Percentiles rank a stretch among this genome's conserved stretches.
These are phyloP conservation scores for Echiichthys vipera DNA, from an alignment of 2,797 vertebrate species.

Conservation along the genomic window DNA sequence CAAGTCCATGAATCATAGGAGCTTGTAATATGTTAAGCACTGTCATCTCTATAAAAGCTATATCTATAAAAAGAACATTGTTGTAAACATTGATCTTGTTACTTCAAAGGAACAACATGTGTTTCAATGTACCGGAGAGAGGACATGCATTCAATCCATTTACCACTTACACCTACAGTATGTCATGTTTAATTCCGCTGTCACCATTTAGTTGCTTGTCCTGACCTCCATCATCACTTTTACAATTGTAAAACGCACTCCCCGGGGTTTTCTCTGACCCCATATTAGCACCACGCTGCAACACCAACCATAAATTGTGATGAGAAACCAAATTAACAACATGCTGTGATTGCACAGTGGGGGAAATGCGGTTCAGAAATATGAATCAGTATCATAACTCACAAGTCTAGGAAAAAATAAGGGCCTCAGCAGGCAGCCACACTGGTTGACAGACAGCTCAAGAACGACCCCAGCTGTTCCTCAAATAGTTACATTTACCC, in stretches of 20 bases:
- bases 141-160: constrained; percentile 50
- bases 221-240: constrained; percentile 63
- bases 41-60: constrained; percentile 62
- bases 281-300: constrained; percentile 42
- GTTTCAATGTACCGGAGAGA: constrained; percentile 22
- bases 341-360: constrained; percentile 75
- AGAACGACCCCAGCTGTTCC: constrained; percentile 70
- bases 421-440: constrained; percentile 60
- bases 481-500: constrained; percentile 67
- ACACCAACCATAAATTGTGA: constrained; percentile 69
- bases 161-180: constrained; percentile 34
- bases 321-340: constrained; percentile 82
- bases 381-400: constrained; percentile 79
- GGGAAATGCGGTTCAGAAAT: constrained; percentile 71
- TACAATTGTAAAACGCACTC: constrained; percentile 49
- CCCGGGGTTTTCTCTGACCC: constrained; percentile 53
- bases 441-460: constrained; percentile 63
- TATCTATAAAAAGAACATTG: constrained; percentile 69
- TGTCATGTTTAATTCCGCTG: constrained; percentile 56
- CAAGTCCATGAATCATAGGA: constrained; percentile 53
- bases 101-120: constrained; percentile 55
- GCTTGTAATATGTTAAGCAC: constrained; percentile 69
- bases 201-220: constrained; percentile 30
- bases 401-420: constrained; percentile 62
- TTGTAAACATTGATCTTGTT: constrained; percentile 59